Conservation (phyloP, 1,140 invertebrate genomes). For the Maconellicoccus hirsutus region DNA sequence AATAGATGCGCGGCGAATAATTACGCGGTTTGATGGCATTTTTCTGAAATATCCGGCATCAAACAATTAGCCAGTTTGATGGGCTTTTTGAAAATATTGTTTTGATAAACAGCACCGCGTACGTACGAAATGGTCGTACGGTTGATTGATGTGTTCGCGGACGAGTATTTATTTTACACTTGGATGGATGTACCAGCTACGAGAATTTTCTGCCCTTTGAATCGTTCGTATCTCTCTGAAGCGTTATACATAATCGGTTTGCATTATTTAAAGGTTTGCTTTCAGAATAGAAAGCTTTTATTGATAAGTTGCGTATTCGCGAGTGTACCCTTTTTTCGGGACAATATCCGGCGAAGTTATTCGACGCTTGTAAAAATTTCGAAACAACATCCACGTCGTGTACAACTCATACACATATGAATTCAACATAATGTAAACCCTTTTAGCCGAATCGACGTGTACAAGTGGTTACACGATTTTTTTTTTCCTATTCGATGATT, state of each 20-base stretch:
- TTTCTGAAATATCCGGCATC: not conserved
- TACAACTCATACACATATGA: too few relatives aligned
- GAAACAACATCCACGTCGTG: too few relatives aligned
- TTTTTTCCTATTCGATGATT: too few relatives aligned
- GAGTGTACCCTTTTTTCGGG: not conserved
- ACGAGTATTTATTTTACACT: conserved; percentile 5
- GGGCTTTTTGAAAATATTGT: conserved; percentile 4
- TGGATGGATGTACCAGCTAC: not conserved
- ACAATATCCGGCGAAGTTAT: too few relatives aligned
- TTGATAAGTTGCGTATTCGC: not conserved
- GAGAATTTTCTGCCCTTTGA: not conserved
- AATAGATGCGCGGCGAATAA: not conserved
- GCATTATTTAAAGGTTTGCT: conserved; percentile 5
- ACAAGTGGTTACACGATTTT: too few relatives aligned
- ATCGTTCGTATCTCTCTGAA: not conserved
- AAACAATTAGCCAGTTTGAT: not conserved
- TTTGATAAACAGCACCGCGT: not conserved
- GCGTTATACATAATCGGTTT: not conserved
- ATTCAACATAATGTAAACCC: too few relatives aligned
- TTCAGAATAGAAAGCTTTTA: not conserved
- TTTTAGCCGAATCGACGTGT: too few relatives aligned
- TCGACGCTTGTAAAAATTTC: too few relatives aligned
- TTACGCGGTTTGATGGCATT: not conserved
- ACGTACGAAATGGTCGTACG: not conserved
- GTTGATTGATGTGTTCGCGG: not conserved